phyloP scores from a whole-genome alignment of 64 coral and sea anemone genomes.

The Anthopleura sola region DNA sequence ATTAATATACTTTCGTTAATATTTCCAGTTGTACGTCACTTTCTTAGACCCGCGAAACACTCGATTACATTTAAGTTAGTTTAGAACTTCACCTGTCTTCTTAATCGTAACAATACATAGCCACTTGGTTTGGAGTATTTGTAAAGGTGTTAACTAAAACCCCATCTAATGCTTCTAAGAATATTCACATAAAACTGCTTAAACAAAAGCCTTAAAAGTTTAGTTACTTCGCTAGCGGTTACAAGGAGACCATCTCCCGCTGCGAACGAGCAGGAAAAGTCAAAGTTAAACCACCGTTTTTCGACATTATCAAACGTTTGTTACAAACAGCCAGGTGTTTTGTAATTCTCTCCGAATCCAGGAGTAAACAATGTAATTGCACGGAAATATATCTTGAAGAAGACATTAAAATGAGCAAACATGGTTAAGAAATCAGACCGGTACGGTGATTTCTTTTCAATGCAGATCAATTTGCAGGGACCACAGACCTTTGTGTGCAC shows the following conservation, averaged over 20 bases:
- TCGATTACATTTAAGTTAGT: conserved; percentile 14
- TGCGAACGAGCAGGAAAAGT: conserved; percentile 15
- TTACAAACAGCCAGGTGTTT: conserved; percentile 68
- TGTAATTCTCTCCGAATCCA: conserved; percentile 57
- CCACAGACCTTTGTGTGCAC: conserved; percentile 8
- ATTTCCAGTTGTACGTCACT: not conserved
- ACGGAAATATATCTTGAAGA: conserved; percentile 86
- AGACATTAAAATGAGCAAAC: conserved; percentile 97
- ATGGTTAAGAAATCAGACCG: conserved; percentile 77
- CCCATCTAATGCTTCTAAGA: conserved; percentile 50
- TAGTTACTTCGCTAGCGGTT: not conserved
- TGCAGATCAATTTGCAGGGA: conserved; percentile 1
- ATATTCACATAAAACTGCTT: conserved; percentile 44
- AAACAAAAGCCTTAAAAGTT: conserved; percentile 55
- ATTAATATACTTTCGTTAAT: not conserved
- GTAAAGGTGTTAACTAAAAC: conserved; percentile 86
- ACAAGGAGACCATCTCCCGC: not conserved
- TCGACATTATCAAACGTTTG: conserved; percentile 42
- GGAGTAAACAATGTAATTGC: conserved; percentile 94
- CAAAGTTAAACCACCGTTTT: not conserved
- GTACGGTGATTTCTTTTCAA: conserved; percentile 54
- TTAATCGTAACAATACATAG: conserved; percentile 66
- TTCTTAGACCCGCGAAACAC: not conserved
- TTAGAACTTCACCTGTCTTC: conserved; percentile 65
- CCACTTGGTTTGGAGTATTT: conserved; percentile 77